A percentile compares a stretch with the other conserved stretches of the same genome.
Evolutionary conservation across 2,797 vertebrate species (phyloP).

Genomic region (Percopsis omiscomaycus): DNA sequence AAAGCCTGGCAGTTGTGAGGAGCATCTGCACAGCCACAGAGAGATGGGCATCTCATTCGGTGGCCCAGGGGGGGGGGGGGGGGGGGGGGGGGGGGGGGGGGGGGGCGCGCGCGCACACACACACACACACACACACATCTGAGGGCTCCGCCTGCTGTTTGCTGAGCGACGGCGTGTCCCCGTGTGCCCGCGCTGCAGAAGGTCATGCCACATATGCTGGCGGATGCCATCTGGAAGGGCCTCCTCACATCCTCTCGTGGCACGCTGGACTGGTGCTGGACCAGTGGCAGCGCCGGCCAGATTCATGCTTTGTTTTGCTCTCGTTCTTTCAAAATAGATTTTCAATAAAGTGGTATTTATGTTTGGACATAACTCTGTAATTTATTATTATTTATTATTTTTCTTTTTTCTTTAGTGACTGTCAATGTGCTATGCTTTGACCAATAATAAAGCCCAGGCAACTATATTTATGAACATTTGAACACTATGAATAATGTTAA

Average conservation of each 20-base stretch:
- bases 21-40: constrained; percentile 87
- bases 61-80: constrained; percentile 46
- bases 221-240: constrained; percentile 67
- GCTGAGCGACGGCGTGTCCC: constrained; percentile 61
- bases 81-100: constrained; percentile 30
- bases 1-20: constrained; percentile 85
- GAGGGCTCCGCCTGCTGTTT: constrained; percentile 75
- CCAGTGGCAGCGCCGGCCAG: no score
- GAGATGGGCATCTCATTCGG: constrained; percentile 90
- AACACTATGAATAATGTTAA: no score
- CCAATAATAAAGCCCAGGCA: no score
- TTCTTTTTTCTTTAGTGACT: no score
- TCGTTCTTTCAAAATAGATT: no score
- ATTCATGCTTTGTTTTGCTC: no score
- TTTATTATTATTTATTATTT: no score
- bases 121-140: constrained; percentile 70
- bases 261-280: no score
- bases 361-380: no score
- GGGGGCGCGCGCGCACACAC: neutral
- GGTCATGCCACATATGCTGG: constrained; percentile 78
- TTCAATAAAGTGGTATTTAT: no score
- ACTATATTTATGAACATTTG: no score
- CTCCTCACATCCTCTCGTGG: neutral
- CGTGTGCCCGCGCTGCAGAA: constrained; percentile 64
- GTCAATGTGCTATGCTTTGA: no score